Percentiles rank a stretch among this genome's conserved stretches.
These are phyloP conservation scores for Serripes groenlandicus DNA, from an alignment of 2,888 invertebrate species.

Conservation along the genomic window DNA sequence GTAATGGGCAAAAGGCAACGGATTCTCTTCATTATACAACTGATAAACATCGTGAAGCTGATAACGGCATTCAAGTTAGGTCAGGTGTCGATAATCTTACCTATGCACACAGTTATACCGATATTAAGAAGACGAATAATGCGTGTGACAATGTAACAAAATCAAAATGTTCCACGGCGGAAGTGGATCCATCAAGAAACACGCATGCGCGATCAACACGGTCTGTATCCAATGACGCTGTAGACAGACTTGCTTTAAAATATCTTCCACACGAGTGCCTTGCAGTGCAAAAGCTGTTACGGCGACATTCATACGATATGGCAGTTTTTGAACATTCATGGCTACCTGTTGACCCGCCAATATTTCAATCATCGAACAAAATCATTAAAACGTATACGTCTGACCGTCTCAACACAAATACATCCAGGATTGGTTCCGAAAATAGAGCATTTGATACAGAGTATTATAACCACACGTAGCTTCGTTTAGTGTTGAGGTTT, in stretches of 20 bases:
- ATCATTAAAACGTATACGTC: constrained; percentile 43
- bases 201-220: constrained; percentile 22
- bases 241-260: constrained; percentile 8
- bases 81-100: constrained; percentile 60
- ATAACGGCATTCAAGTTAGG: not conserved
- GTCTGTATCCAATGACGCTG: not conserved
- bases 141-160: not conserved
- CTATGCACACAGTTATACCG: constrained; percentile 46
- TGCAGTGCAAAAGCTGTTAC: constrained; percentile 49
- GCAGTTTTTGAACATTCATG: constrained; percentile 62
- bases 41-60: not conserved
- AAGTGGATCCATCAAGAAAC: not conserved
- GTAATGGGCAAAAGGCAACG: too few species aligned
- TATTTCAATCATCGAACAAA: constrained; percentile 41
- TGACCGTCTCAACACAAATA: constrained; percentile 4
- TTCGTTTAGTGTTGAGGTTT: not conserved
- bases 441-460: constrained; percentile 55
- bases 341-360: constrained; percentile 45
- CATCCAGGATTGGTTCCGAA: constrained; percentile 37
- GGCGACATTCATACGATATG: constrained; percentile 66
- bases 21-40: not conserved
- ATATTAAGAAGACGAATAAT: constrained; percentile 31
- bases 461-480: constrained; percentile 30
- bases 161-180: constrained; percentile 36
- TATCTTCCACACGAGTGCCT: constrained; percentile 54